phyloP scores from a whole-genome alignment of 1,140 invertebrate genomes.

The Cydia pomonella region DNA sequence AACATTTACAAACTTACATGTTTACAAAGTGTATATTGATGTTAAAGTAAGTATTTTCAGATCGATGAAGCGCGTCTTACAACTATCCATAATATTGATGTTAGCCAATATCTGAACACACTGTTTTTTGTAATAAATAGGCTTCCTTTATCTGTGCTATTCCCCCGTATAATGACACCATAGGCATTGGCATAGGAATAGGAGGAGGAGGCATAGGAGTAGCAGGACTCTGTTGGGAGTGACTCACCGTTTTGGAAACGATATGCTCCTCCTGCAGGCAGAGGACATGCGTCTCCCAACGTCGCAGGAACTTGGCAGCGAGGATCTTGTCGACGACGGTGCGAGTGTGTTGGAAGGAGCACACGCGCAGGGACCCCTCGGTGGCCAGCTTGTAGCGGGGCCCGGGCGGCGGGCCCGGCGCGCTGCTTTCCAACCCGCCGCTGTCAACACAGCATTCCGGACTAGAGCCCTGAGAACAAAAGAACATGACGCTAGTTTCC shows the following conservation, averaged over 20 bases:
- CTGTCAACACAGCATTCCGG: slow-evolving; percentile 71
- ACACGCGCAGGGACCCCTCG: slow-evolving; percentile 89
- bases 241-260: slow-evolving; percentile 88
- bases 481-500: not conserved
- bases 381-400: slow-evolving; percentile 88
- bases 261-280: slow-evolving; percentile 86
- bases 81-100: too few species aligned
- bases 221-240: too few species aligned
- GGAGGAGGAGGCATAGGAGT: too few species aligned
- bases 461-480: slow-evolving; percentile 61
- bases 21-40: too few species aligned
- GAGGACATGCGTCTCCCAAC: slow-evolving; percentile 91
- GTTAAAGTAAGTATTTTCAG: too few species aligned
- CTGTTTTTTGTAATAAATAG: too few species aligned
- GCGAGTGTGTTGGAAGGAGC: slow-evolving; percentile 89
- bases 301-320: slow-evolving; percentile 88
- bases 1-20: too few species aligned
- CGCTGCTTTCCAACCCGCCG: slow-evolving; percentile 63
- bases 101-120: too few species aligned
- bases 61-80: too few species aligned
- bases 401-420: slow-evolving; percentile 81
- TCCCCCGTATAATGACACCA: too few species aligned
- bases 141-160: too few species aligned
- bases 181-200: too few species aligned
- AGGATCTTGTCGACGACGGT: slow-evolving; percentile 92